Base-by-base conservation (phyloP, 2,113 vertebrate species). In the Erinaceus europaeus region DNA sequence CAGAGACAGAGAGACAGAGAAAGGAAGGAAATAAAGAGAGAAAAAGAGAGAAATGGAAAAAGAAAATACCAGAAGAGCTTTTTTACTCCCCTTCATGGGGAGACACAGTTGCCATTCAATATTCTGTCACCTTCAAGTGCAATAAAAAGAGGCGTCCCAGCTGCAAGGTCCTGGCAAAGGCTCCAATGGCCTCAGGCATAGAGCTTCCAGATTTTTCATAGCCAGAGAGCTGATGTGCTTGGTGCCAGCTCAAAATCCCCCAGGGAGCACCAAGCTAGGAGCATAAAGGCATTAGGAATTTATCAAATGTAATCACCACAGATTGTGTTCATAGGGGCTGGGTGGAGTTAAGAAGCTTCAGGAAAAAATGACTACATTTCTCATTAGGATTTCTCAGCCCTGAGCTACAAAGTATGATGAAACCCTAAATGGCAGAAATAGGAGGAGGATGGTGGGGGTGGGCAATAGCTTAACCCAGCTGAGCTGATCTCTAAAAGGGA, bases 361-460 rank as follows among this genome's bases (percentile, higher is more conserved):
- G 74, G 93, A 94, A 82, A n/a, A 94, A 71, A 90, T 38, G 93
- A 76, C 88, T 89, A 91, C 84, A 84, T 95, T 95, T 95, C 90
- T 97, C 88, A 96, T 96, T 93, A 96, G 89, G 94, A 94, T 95
- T 93, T 95, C 95, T 95, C 0, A 50, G 80, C 94, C 76, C 76
- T 91, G 89, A 96, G 92, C 94, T 95, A 96, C 90, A 85, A 59
- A 91, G 93, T 89, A 40, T 95, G 94, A 95, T 91, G 89, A 53
- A 94, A 95, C 84, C 84, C 83, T 89, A 62, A 80, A n/a, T 92
- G 40, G 80, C 44, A 7, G 78, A 73, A 11, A 44, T 17, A 21
- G 18, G 23, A 32, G n/a, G 15, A 15, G 13, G 34, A 14, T 9
- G 15, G 6, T 9, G 29, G 29, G 27, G 23, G 25, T 59, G 57